These are phyloP conservation scores for Lasioglossum morio DNA, from an alignment of 2,888 invertebrate species.

Conservation along the genomic window DNA sequence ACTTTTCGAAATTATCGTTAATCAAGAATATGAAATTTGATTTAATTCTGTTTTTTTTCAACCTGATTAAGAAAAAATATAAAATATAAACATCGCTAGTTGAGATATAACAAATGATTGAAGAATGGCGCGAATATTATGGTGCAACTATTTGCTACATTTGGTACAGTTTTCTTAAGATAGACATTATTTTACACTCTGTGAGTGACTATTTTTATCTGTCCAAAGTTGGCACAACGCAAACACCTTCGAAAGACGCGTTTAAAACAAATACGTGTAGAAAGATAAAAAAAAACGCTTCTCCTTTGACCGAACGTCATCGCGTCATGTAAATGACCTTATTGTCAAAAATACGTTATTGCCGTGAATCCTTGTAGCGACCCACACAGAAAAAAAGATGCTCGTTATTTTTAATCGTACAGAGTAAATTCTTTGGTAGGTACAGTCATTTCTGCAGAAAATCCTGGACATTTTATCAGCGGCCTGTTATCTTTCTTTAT, in stretches of 20 bases:
- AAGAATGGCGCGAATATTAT: background rate
- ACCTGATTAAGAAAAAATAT: background rate
- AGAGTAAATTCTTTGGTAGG: slow-evolving; percentile 2
- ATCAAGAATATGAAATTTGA: background rate
- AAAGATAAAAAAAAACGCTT: slow-evolving; percentile 17
- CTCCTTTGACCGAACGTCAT: slow-evolving; percentile 39
- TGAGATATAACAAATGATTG: background rate
- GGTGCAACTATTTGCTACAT: slow-evolving; percentile 15
- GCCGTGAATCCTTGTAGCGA: slow-evolving; percentile 63
- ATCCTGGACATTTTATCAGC: background rate
- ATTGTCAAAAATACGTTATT: slow-evolving; percentile 53
- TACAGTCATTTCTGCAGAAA: slow-evolving; percentile 8
- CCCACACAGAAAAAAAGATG: slow-evolving; percentile 50
- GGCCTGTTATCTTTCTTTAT: background rate
- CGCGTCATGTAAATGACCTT: slow-evolving; percentile 67
- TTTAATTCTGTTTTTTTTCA: background rate
- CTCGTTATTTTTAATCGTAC: slow-evolving; percentile 44
- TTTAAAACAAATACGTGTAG: slow-evolving; percentile 28
- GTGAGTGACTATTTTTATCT: slow-evolving; percentile 34
- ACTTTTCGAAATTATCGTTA: background rate
- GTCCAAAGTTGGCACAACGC: slow-evolving; percentile 57
- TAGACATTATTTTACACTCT: slow-evolving; percentile 48
- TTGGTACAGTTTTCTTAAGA: slow-evolving; percentile 11
- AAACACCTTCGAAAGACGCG: slow-evolving; percentile 29
- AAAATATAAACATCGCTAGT: background rate